phyloP scores from a whole-genome alignment of 2,888 invertebrate species.

The Corythucha ciliata region DNA sequence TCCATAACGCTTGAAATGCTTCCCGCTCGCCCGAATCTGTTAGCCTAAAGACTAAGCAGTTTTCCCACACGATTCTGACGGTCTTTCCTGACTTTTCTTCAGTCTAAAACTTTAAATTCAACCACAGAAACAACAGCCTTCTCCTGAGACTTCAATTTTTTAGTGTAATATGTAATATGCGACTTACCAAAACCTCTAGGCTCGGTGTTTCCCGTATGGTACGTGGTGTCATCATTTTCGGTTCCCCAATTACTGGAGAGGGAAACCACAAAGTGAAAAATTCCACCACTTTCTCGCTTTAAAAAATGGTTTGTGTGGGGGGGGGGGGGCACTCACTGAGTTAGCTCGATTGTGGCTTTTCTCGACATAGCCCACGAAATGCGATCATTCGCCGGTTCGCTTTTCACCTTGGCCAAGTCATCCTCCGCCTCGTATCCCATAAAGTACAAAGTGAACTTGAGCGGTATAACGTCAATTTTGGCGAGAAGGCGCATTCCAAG shows the following conservation, averaged over 20 bases:
- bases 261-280: too few relatives aligned
- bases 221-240: constrained; percentile 66
- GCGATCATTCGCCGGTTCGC: constrained; percentile 61
- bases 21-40: too few relatives aligned
- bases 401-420: constrained; percentile 51
- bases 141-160: too few relatives aligned
- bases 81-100: too few relatives aligned
- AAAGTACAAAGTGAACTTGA: constrained; percentile 86
- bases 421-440: constrained; percentile 66
- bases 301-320: too few relatives aligned
- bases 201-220: constrained; percentile 85
- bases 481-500: constrained; percentile 84
- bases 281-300: too few relatives aligned
- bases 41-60: neutral
- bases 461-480: constrained; percentile 77
- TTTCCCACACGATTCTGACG: too few relatives aligned
- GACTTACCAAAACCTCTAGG: constrained; percentile 71
- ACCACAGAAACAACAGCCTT: too few relatives aligned
- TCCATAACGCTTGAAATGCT: too few relatives aligned
- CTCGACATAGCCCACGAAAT: constrained; percentile 68
- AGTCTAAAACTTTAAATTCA: too few relatives aligned
- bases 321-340: too few relatives aligned
- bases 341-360: constrained; percentile 81
- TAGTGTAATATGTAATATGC: too few relatives aligned
- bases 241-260: constrained; percentile 82